These are phyloP conservation scores for Petaurus breviceps DNA, from an alignment of 2,113 vertebrate species.

Conservation along the genomic window DNA sequence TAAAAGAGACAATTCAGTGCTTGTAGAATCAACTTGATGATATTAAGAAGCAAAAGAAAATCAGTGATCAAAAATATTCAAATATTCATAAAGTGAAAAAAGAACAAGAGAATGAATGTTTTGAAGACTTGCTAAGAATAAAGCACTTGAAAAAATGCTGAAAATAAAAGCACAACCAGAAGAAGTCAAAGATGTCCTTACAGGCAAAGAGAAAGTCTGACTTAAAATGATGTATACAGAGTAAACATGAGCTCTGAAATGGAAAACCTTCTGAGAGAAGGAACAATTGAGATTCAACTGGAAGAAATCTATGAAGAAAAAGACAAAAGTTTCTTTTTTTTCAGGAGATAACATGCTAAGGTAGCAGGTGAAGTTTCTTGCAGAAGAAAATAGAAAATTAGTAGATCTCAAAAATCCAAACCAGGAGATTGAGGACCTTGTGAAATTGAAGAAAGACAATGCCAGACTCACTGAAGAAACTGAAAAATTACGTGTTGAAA, in stretches of 20 bases:
- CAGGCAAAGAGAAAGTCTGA: conserved; percentile 70
- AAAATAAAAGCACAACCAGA: conserved; percentile 86
- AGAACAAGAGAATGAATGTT: too few species aligned
- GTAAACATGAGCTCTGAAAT: conserved; percentile 82
- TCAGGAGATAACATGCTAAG: conserved; percentile 90
- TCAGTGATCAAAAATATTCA: too few species aligned
- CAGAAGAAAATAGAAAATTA: conserved; percentile 95
- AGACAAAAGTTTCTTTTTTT: conserved; percentile 72
- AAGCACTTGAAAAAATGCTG: conserved; percentile 85
- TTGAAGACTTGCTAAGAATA: conserved; percentile 72
- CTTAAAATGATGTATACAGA: conserved; percentile 78
- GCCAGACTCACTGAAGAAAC: conserved; percentile 91
- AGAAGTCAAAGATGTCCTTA: conserved; percentile 75
- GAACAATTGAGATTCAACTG: conserved; percentile 85
- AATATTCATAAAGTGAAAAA: too few species aligned
- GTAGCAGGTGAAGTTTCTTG: conserved; percentile 89
- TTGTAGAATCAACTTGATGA: too few species aligned
- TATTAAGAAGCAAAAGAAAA: too few species aligned
- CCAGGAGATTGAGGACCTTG: conserved; percentile 96
- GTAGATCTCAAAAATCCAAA: conserved; percentile 95
- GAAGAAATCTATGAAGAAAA: conserved; percentile 85
- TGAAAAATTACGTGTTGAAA: conserved; percentile 83
- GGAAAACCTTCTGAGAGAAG: conserved; percentile 86
- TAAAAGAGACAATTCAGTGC: too few species aligned
- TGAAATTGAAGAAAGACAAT: conserved; percentile 94